Evolutionary conservation across 2,113 vertebrate genomes (phyloP).

Genomic region (Mus pahari): DNA sequence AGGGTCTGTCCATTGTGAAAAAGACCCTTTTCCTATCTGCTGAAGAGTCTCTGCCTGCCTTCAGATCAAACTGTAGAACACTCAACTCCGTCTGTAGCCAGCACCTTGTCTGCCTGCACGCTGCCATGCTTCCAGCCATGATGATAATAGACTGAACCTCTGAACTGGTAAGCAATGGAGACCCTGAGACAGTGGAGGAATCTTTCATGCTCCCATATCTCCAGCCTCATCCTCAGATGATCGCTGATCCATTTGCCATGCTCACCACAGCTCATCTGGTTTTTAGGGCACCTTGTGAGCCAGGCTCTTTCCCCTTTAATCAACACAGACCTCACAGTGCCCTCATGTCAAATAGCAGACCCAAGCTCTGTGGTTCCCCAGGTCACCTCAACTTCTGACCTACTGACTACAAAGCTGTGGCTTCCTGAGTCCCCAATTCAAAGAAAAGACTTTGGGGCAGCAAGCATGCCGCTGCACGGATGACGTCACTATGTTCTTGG

Average conservation of each 20-base stretch:
- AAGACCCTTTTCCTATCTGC: no score
- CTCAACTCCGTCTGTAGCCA: no score
- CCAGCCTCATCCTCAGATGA: neutral
- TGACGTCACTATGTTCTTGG: neutral
- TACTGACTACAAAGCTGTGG: neutral
- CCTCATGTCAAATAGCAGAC: neutral
- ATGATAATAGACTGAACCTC: no score
- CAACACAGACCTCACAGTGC: neutral
- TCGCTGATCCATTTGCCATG: no score
- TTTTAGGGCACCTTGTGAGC: neutral
- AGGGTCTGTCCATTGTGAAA: no score
- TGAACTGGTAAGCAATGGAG: no score
- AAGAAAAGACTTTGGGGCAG: neutral
- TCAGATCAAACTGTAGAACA: no score
- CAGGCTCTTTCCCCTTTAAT: neutral
- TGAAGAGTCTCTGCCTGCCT: no score
- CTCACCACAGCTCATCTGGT: neutral
- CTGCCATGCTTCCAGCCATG: no score
- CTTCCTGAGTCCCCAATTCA: neutral
- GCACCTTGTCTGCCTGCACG: no score
- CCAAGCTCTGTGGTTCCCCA: neutral
- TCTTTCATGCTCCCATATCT: neutral
- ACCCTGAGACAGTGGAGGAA: neutral
- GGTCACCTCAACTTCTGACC: neutral
- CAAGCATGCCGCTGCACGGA: accelerated